Percentiles rank a stretch among this genome's conserved stretches.
Evolutionary conservation across 2,888 invertebrate genomes (phyloP).

Genomic region (Phalera bucephala): DNA sequence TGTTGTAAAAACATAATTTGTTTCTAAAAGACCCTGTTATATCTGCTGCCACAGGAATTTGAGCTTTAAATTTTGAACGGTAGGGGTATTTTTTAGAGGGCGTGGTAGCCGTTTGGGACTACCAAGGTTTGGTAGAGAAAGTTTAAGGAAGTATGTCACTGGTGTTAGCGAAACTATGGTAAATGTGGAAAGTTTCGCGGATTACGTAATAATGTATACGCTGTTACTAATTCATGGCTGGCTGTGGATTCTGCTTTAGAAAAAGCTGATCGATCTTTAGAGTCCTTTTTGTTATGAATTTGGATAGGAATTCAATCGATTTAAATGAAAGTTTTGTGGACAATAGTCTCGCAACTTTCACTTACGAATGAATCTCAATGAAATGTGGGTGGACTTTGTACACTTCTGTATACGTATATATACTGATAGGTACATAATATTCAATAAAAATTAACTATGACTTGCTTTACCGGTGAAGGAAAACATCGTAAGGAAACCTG

Average conservation of each 20-base stretch:
- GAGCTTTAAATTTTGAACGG: conserved; percentile 6
- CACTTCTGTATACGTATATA: too few species aligned
- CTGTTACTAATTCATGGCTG: background rate
- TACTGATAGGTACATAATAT: background rate
- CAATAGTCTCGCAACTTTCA: too few species aligned
- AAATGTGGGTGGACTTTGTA: background rate
- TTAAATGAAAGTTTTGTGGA: background rate
- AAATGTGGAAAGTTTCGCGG: background rate
- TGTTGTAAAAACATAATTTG: conserved; percentile 50
- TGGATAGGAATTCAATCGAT: background rate
- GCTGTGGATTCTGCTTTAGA: background rate
- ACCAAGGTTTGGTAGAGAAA: background rate
- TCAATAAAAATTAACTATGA: too few species aligned
- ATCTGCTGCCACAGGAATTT: conserved; percentile 12
- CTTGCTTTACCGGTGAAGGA: too few species aligned
- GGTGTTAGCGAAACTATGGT: background rate
- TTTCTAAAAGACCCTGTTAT: conserved; percentile 32
- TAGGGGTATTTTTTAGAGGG: background rate
- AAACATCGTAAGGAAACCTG: too few species aligned
- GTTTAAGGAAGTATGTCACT: background rate
- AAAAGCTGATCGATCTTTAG: too few species aligned
- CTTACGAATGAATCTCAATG: background rate
- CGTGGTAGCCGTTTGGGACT: background rate
- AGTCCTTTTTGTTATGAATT: background rate
- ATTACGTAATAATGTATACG: background rate